Evolutionary conservation across 1,140 invertebrate species (phyloP).

Genomic region (Drosophila suzukii): DNA sequence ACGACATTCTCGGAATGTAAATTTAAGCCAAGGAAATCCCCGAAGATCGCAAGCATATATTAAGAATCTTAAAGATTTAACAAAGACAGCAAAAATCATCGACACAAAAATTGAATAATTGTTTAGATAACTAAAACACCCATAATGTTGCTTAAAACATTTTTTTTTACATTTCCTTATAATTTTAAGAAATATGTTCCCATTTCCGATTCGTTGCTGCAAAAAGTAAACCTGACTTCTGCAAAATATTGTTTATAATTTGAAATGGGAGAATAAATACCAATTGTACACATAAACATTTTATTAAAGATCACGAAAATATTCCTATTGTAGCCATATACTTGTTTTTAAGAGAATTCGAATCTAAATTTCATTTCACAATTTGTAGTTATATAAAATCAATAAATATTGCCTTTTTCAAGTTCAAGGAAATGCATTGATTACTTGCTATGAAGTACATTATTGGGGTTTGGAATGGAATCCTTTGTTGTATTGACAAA

Average conservation of each 20-base stretch:
- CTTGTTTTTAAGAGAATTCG: conserved; percentile 13
- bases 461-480: not conserved
- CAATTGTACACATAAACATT: not conserved
- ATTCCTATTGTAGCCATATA: not conserved
- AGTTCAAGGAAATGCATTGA: not conserved
- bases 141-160: not conserved
- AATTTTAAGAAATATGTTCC: not conserved
- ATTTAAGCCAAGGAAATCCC: not conserved
- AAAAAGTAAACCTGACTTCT: not conserved
- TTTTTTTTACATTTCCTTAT: not conserved
- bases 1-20: conserved; percentile 59
- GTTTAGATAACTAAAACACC: not conserved
- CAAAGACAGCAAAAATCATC: conserved; percentile 2
- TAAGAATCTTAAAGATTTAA: conserved; percentile 15
- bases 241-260: not conserved
- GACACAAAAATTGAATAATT: not conserved
- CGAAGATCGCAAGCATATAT: not conserved
- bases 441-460: not conserved
- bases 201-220: not conserved
- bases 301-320: not conserved
- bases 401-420: conserved; percentile 9
- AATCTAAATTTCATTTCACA: conserved; percentile 3
- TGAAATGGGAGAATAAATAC: not conserved
- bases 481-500: not conserved
- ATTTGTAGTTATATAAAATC: not conserved